Conservation (phyloP, 2,797 vertebrate genomes). For the Pitangus sulphuratus region DNA sequence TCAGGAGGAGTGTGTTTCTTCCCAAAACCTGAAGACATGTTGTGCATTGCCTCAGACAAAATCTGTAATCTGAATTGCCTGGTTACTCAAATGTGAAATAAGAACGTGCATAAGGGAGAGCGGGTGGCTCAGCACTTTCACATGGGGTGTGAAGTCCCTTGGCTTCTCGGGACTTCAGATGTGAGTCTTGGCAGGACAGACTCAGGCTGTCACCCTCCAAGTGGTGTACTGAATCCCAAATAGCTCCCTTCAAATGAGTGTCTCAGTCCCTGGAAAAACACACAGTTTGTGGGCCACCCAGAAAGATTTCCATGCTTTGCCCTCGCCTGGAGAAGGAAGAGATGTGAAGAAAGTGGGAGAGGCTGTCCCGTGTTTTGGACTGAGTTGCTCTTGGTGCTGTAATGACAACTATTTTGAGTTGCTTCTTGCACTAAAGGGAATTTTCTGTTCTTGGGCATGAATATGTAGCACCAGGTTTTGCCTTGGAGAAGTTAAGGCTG, state of each 20-base stretch:
- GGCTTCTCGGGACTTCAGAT: neutral
- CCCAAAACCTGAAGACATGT: neutral
- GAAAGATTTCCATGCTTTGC: neutral
- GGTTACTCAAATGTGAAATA: neutral
- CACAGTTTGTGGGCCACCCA: neutral
- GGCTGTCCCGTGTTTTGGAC: neutral
- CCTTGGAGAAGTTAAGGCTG: neutral
- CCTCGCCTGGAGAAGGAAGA: neutral
- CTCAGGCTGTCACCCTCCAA: neutral
- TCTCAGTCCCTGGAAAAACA: neutral
- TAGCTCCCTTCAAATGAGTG: neutral
- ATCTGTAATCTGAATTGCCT: neutral
- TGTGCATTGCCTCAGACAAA: neutral
- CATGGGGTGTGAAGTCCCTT: neutral
- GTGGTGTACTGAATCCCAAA: rapidly evolving
- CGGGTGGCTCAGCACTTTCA: neutral
- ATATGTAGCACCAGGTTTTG: neutral
- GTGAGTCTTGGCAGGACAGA: neutral
- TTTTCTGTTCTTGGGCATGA: neutral
- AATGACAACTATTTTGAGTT: neutral
- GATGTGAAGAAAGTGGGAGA: neutral
- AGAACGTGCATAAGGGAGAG: neutral
- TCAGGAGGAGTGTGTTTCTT: neutral
- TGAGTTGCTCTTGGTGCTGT: neutral
- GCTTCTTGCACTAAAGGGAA: neutral